Evolutionary conservation across 2,888 invertebrate genomes (phyloP), one percentile per base, ranked within the genome.

Genomic region (Diloba caeruleocephala): DNA sequence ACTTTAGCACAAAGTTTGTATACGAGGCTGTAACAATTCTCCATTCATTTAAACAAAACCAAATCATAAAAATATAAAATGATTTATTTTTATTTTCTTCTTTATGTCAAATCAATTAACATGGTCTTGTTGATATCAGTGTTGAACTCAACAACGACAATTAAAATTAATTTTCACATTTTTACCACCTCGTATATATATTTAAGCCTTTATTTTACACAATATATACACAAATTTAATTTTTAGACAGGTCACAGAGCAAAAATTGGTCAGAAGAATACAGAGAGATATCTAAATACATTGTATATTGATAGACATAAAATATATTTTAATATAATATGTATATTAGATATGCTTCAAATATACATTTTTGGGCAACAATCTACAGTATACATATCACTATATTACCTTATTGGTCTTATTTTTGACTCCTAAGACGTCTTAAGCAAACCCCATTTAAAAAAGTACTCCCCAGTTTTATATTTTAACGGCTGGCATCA

Each of bases 381-480:
- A 38, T 56, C 82, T 84, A 86, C 85, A 85, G 82, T 85, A 85
- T 77, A 80, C 48, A 74, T 70, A 69, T 71, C 75, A 68, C 60
- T 48, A 53, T 65, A 51, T 55, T 49, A 61, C 38, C 55, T 67
- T 53, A 56, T 60, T 59, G 46, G 68, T 72, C 63, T 63, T 56
- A 58, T 58, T 37, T 49, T 57, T 10, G 50, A 65, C 65, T 59
- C 55, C 57, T 59, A 49, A 28, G 57, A 70, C 59, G 63, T 58
- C 46, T 57, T 69, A 61, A 63, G 68, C 56, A 67, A 68, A 70
- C 62, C 61, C 65, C 42, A 55, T 37, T n/a, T 2, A 51, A 45
- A 45, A 49, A 28, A 32, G 38, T 45, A 76, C 71, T 81, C 71
- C 79, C 74, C 71, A 78, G 59, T 72, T 54, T 55, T 38, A 49